phyloP scores from a whole-genome alignment of 2,113 vertebrate genomes.

The Scomber japonicus region DNA sequence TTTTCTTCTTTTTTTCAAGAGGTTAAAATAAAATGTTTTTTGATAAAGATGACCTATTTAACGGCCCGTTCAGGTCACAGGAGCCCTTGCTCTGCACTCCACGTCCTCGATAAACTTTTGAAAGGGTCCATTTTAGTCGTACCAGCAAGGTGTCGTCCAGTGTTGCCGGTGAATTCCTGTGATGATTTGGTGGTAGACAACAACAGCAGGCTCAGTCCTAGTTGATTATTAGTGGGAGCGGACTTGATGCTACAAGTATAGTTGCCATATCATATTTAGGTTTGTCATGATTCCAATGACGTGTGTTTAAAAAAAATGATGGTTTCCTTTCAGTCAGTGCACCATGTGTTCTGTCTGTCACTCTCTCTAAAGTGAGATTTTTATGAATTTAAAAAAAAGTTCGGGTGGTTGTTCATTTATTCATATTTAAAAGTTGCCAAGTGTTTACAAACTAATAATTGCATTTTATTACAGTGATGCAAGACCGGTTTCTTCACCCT shows the following conservation, averaged over 20 bases:
- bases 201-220: constrained; percentile 52
- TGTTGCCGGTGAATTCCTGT: constrained; percentile 65
- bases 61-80: constrained; percentile 38
- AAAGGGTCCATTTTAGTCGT: constrained; percentile 72
- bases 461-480: constrained; percentile 48
- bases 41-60: constrained; percentile 58
- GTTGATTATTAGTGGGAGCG: constrained; percentile 36
- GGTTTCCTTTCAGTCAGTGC: constrained; percentile 53
- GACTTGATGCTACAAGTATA: constrained; percentile 47
- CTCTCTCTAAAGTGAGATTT: constrained; percentile 27
- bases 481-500: constrained; percentile 29
- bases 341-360: constrained; percentile 61
- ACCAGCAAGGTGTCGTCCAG: constrained; percentile 63
- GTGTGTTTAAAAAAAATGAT: constrained; percentile 25
- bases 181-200: constrained; percentile 58
- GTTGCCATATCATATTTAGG: constrained; percentile 65
- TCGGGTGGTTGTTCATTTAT: constrained; percentile 48
- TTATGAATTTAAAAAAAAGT: constrained; percentile 2
- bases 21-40: constrained; percentile 46
- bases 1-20: constrained; percentile 61
- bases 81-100: constrained; percentile 40
- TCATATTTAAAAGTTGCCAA: constrained; percentile 76
- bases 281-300: constrained; percentile 37
- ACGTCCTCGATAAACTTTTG: constrained; percentile 43
- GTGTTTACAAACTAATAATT: constrained; percentile 76